phyloP scores from a whole-genome alignment of 1,140 invertebrate species.

The Leptinotarsa undecemlineata region DNA sequence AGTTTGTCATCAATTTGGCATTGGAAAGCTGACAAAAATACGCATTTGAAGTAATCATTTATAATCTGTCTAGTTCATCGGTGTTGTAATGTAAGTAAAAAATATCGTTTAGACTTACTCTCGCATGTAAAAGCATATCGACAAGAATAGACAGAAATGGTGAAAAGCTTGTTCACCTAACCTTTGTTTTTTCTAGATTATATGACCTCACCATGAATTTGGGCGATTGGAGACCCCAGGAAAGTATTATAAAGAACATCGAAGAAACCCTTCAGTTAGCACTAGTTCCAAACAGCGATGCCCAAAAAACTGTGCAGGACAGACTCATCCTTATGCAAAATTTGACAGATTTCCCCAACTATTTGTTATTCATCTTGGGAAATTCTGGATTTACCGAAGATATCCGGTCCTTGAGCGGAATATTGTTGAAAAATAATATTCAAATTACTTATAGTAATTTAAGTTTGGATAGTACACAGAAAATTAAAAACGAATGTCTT shows the following conservation, averaged over 20 bases:
- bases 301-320: constrained; percentile 51
- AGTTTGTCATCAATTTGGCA: constrained; percentile 11
- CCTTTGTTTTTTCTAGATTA: constrained; percentile 30
- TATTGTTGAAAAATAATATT: constrained; percentile 53
- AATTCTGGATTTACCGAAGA: constrained; percentile 48
- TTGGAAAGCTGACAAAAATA: constrained; percentile 4
- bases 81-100: constrained; percentile 14
- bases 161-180: constrained; percentile 26
- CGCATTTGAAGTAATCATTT: not conserved
- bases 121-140: not conserved
- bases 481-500: constrained; percentile 48
- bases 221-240: constrained; percentile 49
- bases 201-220: constrained; percentile 45
- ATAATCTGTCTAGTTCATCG: not conserved
- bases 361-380: constrained; percentile 49
- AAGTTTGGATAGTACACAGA: constrained; percentile 38
- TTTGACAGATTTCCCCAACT: constrained; percentile 50
- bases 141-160: constrained; percentile 1
- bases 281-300: constrained; percentile 49
- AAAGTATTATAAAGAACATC: constrained; percentile 46
- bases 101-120: not conserved
- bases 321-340: constrained; percentile 48
- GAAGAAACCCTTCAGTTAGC: constrained; percentile 50
- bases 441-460: constrained; percentile 41
- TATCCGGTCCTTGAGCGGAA: constrained; percentile 48